These are phyloP conservation scores for Oncorhynchus tshawytscha DNA, from an alignment of 2,113 vertebrate genomes.

Conservation along the genomic window DNA sequence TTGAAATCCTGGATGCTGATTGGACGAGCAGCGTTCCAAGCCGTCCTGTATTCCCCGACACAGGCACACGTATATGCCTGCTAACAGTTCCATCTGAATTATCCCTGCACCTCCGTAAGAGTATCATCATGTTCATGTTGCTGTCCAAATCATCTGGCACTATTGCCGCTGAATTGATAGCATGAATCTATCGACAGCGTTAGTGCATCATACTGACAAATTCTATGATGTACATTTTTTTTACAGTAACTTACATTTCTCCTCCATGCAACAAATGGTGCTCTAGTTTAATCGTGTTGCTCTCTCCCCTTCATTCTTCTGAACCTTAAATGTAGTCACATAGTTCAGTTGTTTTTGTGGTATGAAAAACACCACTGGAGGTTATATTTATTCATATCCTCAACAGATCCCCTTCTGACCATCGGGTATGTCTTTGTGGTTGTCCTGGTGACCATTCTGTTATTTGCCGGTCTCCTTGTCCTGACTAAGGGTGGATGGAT, in stretches of 20 bases:
- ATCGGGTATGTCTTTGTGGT: neutral
- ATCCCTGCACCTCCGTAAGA: neutral
- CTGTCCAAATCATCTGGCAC: neutral
- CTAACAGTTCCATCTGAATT: too few relatives aligned
- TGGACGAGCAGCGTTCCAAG: too few relatives aligned
- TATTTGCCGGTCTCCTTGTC: constrained; percentile 21
- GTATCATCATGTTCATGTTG: neutral
- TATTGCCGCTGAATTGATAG: too few relatives aligned
- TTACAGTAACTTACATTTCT: too few relatives aligned
- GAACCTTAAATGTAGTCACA: neutral
- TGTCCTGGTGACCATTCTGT: neutral
- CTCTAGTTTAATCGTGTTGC: neutral
- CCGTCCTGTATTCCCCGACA: too few relatives aligned
- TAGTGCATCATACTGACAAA: too few relatives aligned
- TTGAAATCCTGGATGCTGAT: neutral
- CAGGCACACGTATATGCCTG: too few relatives aligned
- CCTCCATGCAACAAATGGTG: neutral
- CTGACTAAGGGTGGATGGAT: neutral
- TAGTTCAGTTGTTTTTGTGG: neutral
- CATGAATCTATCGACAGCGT: too few relatives aligned
- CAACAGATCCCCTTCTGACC: rapidly evolving
- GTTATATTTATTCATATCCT: constrained; percentile 14
- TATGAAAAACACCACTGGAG: neutral
- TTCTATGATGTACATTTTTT: too few relatives aligned
- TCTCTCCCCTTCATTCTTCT: too few relatives aligned